phyloP scores from a whole-genome alignment of 2,113 vertebrate genomes.

The Phainopepla nitens region DNA sequence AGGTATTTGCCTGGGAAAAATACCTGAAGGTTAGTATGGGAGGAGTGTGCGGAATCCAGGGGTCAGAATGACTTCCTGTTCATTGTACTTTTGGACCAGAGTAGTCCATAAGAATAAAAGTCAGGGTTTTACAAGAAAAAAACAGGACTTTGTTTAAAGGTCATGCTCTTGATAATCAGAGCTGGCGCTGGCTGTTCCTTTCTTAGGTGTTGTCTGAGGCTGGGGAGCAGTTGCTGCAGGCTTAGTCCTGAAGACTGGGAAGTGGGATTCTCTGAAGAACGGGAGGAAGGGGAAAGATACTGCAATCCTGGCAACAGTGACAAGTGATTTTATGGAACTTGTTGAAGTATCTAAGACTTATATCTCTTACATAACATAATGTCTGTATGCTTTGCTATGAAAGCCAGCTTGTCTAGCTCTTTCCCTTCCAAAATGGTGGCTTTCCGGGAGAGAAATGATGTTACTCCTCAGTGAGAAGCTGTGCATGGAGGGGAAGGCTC shows the following conservation, averaged over 20 bases:
- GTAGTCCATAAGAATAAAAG: background rate
- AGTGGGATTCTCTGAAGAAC: background rate
- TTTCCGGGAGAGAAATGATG: background rate
- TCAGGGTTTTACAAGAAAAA: background rate
- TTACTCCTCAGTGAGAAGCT: background rate
- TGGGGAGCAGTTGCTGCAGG: background rate
- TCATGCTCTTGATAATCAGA: background rate
- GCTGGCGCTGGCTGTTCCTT: background rate
- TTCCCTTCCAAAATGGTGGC: background rate
- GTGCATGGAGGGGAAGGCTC: background rate
- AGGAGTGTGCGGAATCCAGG: rapidly evolving
- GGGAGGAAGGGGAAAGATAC: background rate
- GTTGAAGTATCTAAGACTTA: rapidly evolving
- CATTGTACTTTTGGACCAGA: background rate
- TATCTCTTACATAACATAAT: background rate
- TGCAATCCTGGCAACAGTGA: background rate
- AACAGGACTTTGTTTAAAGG: background rate
- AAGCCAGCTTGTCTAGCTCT: background rate
- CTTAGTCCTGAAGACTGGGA: background rate
- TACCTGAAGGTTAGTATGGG: background rate
- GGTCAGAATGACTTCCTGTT: background rate
- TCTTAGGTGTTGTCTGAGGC: background rate
- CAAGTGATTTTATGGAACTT: background rate
- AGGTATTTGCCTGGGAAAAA: background rate
- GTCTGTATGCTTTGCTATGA: background rate